Base-by-base conservation (phyloP, 2,113 vertebrate genomes). In the Solea senegalensis region DNA sequence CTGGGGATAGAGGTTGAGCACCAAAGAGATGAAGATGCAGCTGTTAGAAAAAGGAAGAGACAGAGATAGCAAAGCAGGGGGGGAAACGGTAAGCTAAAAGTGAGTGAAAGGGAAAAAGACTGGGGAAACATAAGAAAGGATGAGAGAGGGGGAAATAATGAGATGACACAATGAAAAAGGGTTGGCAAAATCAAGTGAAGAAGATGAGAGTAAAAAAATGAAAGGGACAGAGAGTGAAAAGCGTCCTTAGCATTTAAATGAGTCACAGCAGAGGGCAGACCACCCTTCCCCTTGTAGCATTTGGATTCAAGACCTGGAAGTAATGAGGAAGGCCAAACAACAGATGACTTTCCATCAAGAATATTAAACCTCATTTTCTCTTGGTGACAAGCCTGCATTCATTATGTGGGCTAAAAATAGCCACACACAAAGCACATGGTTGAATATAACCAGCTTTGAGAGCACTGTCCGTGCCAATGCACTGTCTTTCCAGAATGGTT, bases 361-460 rank as follows among this genome's bases (percentile, higher is more conserved):
- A 88, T 84, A 82, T 88, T 88, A 83, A 88, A 88, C 44, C 79
- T 83, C 66, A 64, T 86, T 88, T 80, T 82, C 80, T 74, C 85
- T 69, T 46, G 44, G 65, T 78, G 85, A 82, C 84, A 81, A 73
- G 74, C 60, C 63, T 49, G 76, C 59, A 74, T 90, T 88, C 59
- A 72, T 89, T 86, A 91, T 78, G 61, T 4, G 48, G 21, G 43
- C 55, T 78, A 81, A 72, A 85, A 88, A 86, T 65, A 81, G 51
- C 63, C 51, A 50, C 53, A 8, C 59, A 44, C 16, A 43, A 8
- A 26, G 65, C 53, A 41, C 56, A 62, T 65, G 69, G 80, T 52
- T 51, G 60, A 67, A 71, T 11, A 15, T 16, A 11, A 7, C 8
- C 5, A 2, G 46, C 69, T 69, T 1, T 1, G n/a, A 62, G 65